Conservation (phyloP, 2,113 vertebrate genomes). For the Hippopotamus amphibius region DNA sequence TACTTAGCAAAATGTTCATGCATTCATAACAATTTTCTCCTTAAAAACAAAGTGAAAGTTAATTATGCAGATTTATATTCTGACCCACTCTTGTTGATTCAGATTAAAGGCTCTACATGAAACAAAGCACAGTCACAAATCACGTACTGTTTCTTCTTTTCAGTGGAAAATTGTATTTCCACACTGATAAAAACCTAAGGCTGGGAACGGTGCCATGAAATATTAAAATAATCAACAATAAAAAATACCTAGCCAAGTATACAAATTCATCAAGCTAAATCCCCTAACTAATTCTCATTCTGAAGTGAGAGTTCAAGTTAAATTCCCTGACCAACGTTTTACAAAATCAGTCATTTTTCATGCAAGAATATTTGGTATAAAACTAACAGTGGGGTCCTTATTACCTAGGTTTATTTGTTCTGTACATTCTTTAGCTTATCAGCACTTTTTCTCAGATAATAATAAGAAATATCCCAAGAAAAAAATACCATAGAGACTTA, state of each 20-base stretch:
- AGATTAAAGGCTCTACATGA: not conserved
- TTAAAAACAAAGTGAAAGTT: constrained; percentile 60
- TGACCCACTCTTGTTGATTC: constrained; percentile 1
- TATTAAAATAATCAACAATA: constrained; percentile 41
- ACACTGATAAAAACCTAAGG: not conserved
- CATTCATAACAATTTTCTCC: constrained; percentile 1
- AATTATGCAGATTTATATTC: constrained; percentile 47
- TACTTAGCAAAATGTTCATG: constrained; percentile 1
- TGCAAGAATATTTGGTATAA: not conserved
- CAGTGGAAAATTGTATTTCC: constrained; percentile 33
- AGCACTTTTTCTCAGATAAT: not conserved
- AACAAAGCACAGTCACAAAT: not conserved
- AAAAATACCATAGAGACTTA: not conserved
- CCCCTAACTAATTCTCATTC: not conserved
- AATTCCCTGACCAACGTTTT: constrained; percentile 1
- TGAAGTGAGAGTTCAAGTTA: constrained; percentile 28
- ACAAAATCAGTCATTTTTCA: constrained; percentile 29
- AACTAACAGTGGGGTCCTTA: not conserved
- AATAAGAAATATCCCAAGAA: not conserved
- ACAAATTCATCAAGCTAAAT: constrained; percentile 36
- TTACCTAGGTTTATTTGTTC: not conserved
- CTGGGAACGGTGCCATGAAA: constrained; percentile 11
- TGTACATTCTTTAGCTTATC: not conserved
- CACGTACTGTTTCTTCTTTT: constrained; percentile 50
- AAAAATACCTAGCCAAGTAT: not conserved